Conservation (phyloP, 2,797 vertebrate genomes). For the Sarcoramphus papa region DNA sequence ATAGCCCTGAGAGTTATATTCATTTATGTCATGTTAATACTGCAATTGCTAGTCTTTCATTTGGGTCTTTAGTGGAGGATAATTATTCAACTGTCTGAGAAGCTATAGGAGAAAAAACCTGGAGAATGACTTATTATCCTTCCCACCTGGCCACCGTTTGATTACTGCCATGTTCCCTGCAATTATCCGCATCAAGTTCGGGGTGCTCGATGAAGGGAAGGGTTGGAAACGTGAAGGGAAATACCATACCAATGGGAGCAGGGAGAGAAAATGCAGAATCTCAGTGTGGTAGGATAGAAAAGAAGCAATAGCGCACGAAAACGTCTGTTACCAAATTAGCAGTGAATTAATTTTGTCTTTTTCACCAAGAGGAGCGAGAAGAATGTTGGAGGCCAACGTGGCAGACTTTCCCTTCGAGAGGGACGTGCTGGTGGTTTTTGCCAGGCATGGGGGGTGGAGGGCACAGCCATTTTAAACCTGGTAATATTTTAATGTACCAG, state of each 20-base stretch:
- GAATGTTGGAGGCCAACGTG: not conserved
- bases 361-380: not conserved
- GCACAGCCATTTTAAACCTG: not conserved
- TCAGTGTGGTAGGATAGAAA: not conserved
- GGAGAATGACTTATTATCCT: not conserved
- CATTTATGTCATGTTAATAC: not conserved
- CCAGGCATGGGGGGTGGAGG: not conserved
- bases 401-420: not conserved
- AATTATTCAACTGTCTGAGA: slow-evolving; percentile 14
- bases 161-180: not conserved
- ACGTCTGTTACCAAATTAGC: not conserved
- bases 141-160: not conserved
- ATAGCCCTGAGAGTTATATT: not conserved
- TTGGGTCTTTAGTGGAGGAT: not conserved
- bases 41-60: not conserved
- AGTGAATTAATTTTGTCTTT: not conserved
- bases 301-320: not conserved
- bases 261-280: not conserved
- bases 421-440: too few relatives aligned
- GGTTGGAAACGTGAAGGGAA: not conserved
- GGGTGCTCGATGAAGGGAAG: not conserved
- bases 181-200: not conserved
- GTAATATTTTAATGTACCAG: not conserved
- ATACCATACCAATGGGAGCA: not conserved
- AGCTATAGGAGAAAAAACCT: not conserved